Base-by-base conservation (phyloP, 2,888 invertebrate species). In the Harpagoxenus sublaevis region DNA sequence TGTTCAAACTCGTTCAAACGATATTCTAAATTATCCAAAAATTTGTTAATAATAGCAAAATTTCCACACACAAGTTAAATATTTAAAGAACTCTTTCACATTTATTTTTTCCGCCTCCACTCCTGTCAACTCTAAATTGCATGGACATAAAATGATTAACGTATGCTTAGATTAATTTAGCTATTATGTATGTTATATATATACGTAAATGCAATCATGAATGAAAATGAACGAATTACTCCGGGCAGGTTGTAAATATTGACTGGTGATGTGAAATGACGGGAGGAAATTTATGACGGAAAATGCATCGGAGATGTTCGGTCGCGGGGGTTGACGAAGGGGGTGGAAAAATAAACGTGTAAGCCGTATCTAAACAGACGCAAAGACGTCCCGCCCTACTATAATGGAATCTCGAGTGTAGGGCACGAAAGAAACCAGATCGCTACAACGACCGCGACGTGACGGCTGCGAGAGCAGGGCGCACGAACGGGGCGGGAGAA, bases 381-480 rank as follows among this genome's bases (percentile, higher is more conserved):
- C 15, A 18, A n/a, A 77, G 45, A 57, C 10, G 45, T 57, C 15
- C 15, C 35, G 23, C 23, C 23, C 3, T 60, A 8, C n/a, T 65
- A n/a, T 55, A 78, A 79, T 45, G 42, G 55, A 55, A 55, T 78
- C 6, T 65, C 42, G 35, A 71, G 71, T 42, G 18, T 23, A 45
- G 15, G 35, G 23, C 5, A 42, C 6, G 55, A 79, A 70, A 70
- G 70, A 57, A 71, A 79, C 1, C 71, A 55, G 31, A 78, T 42
- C 78, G 42, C 6, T 12, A 6, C 35, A 35, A 9, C 42, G 9
- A n/a, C 42, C 15, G 42, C 39, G 15, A 23, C 28, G 65, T 45
- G 65, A 42, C 23, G 31, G 35, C 12, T 23, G 75, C 51, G 51
- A 48, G 35, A 48, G 35, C 4, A 15, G 9, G 15, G 35, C 35